Percentiles rank a stretch among this genome's conserved stretches.
Evolutionary conservation across 2,888 invertebrate genomes (phyloP).

Genomic region (Conus canariensis): DNA sequence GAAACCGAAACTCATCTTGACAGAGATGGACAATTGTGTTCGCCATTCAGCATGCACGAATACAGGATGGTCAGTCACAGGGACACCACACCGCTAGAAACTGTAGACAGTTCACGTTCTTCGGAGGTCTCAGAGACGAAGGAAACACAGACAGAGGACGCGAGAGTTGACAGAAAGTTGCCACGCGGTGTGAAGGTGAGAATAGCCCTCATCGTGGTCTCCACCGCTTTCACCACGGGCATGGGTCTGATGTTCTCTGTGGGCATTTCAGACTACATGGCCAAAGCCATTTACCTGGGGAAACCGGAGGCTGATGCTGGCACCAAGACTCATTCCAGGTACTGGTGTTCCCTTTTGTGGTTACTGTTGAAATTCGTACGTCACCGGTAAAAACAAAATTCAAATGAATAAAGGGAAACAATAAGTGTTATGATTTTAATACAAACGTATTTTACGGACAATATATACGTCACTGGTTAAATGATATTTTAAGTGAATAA

Average conservation of each 20-base stretch:
- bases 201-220: not conserved
- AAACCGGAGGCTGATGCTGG: not conserved
- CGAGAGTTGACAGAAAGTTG: not conserved
- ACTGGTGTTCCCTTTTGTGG: not conserved
- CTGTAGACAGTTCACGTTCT: not conserved
- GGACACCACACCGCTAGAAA: no score
- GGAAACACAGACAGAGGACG: not conserved
- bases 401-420: no score
- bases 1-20: no score
- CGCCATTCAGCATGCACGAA: no score
- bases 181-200: not conserved
- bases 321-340: not conserved
- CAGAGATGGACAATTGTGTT: no score
- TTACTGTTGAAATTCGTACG: no score
- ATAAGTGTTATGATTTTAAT: no score
- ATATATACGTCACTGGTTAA: no score
- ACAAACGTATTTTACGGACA: no score
- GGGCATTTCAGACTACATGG: not conserved
- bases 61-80: no score
- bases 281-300: not conserved
- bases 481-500: no score
- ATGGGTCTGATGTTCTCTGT: not conserved
- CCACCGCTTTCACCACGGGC: not conserved
- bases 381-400: no score
- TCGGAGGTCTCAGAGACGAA: not conserved